Percentiles rank a stretch among this genome's conserved stretches.
Conservation (phyloP, 2,888 invertebrate species). For the Seira ritae region DNA sequence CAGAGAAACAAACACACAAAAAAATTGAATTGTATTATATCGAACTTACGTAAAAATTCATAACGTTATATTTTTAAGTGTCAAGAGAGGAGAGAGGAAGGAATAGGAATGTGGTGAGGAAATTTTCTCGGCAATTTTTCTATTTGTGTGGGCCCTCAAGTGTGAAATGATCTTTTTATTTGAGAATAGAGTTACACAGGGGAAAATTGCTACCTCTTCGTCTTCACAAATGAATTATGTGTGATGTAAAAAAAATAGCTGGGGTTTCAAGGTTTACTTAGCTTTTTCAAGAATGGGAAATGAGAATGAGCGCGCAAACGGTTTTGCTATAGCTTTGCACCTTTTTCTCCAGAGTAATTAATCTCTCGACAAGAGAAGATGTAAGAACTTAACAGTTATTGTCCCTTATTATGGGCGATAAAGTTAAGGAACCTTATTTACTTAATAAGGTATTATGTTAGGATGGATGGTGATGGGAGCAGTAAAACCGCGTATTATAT, state of each 20-base stretch:
- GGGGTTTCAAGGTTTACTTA: background rate
- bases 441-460: slow-evolving; percentile 7
- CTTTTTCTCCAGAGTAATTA: slow-evolving; percentile 1
- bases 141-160: slow-evolving; percentile 35
- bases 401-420: background rate
- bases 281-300: too few relatives aligned
- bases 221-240: background rate
- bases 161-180: slow-evolving; percentile 42
- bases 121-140: slow-evolving; percentile 20
- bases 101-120: too few relatives aligned
- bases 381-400: background rate
- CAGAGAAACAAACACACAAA: slow-evolving; percentile 9
- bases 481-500: background rate
- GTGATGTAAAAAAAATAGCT: background rate
- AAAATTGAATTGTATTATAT: background rate
- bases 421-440: too few relatives aligned
- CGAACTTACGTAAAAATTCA: too few relatives aligned
- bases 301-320: slow-evolving; percentile 3
- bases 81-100: too few relatives aligned
- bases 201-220: background rate
- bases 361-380: slow-evolving; percentile 13
- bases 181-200: background rate
- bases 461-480: too few relatives aligned
- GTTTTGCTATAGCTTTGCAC: too few relatives aligned
- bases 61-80: too few relatives aligned